phyloP scores from a whole-genome alignment of 2,797 vertebrate genomes.

The Scolopax rusticola region DNA sequence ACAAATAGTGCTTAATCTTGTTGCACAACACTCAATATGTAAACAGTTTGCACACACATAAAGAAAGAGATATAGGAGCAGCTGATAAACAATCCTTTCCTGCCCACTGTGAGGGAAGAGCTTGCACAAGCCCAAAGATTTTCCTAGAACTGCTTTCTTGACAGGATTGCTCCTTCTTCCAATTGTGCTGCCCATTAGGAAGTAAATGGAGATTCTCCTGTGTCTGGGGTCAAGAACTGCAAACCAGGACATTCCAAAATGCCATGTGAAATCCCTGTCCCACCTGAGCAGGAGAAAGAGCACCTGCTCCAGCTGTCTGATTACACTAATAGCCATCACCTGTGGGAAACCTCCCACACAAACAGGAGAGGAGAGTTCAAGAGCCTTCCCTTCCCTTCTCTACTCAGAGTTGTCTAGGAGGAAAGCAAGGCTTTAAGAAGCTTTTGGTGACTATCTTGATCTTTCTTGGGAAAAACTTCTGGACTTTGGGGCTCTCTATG shows the following conservation, averaged over 20 bases:
- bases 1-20: background rate
- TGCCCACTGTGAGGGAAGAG: background rate
- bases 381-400: accelerated
- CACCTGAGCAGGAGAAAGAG: background rate
- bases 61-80: background rate
- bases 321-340: background rate
- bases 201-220: background rate
- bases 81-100: background rate
- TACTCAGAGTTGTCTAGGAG: background rate
- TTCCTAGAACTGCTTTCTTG: background rate
- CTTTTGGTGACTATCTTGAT: background rate
- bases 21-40: background rate
- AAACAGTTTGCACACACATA: background rate
- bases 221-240: background rate
- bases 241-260: background rate
- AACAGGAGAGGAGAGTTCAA: background rate
- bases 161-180: background rate
- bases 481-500: background rate
- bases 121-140: background rate
- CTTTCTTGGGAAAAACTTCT: background rate
- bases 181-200: background rate
- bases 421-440: background rate
- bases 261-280: background rate
- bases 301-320: background rate
- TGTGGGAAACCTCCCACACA: background rate